Base-by-base conservation (phyloP, 2,113 vertebrate species). In the Lynx canadensis region DNA sequence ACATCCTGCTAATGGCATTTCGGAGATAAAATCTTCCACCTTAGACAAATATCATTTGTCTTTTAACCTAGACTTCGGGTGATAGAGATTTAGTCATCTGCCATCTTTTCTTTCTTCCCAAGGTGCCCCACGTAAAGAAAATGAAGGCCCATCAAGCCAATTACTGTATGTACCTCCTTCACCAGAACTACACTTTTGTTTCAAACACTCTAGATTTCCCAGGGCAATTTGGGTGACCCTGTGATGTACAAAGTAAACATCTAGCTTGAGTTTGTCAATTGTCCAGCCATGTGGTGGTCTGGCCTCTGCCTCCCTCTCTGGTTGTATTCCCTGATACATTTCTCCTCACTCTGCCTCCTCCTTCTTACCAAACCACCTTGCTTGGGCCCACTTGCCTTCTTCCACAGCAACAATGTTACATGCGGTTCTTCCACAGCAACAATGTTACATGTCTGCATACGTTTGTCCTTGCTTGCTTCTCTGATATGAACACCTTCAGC, bases 321-420 rank as follows among this genome's bases (percentile, higher is more conserved):
- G 16, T 15, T 82, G 11, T 48, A 31, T 55, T 50, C 3, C n/a
- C 23, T 68, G 3, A 3, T 50, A 1, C 4, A 36, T 23, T 19
- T 45, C 7, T 89, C 55, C 18, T 81, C 4, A 27, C 5, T 12
- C 27, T 33, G 1, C 3, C 50, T 19, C 60, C 3, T 76, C 5
- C 23, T 65, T 66, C 48, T 4, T 1, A 29, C 9, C 31, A 36
- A n/a, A 50, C 0, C 1, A 2, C 3, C 9, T 16, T 11, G 82
- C 31, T 41, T 87, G n/a, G n/a, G 23, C 29, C 19, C 16, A 9
- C 33, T 29, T 38, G 8, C 7, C 7, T 55, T 96, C 68, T 41
- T 57, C 10, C 29, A 33, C 5, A 68, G 41, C 7, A 13, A 27
- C 36, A 19, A 7, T 10, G 8, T 60, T 16, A 13, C 25, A 9